Percentiles rank a stretch among this genome's conserved stretches.
These are phyloP conservation scores for Engraulis encrasicolus DNA, from an alignment of 2,113 vertebrate species.

Conservation along the genomic window DNA sequence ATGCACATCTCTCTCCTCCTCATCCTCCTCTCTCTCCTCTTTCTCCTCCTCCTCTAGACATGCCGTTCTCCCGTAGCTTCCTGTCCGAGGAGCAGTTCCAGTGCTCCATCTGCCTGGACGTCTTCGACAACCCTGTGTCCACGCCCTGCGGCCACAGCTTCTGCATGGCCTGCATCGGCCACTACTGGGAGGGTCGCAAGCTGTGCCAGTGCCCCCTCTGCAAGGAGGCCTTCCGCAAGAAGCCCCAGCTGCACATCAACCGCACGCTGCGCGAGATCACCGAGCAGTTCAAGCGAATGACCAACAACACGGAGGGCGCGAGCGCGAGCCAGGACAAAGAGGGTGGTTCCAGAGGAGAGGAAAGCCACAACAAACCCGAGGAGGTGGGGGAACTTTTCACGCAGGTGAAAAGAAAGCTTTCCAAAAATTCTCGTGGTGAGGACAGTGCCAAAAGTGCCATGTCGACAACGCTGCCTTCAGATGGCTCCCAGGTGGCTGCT, in stretches of 20 bases:
- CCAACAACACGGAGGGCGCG: neutral
- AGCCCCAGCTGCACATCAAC: constrained; percentile 74
- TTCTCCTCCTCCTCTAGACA: neutral
- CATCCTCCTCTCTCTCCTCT: neutral
- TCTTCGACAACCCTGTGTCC: constrained; percentile 52
- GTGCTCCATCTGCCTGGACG: constrained; percentile 55
- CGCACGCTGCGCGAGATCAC: constrained; percentile 74
- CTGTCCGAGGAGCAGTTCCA: constrained; percentile 51
- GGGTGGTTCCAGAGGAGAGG: neutral
- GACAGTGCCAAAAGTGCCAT: neutral
- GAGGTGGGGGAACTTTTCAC: constrained; percentile 36
- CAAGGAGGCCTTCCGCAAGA: constrained; percentile 69
- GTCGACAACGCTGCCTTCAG: neutral
- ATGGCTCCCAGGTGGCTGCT: neutral
- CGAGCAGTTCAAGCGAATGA: constrained; percentile 68
- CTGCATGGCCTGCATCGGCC: constrained; percentile 50
- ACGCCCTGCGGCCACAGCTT: constrained; percentile 48
- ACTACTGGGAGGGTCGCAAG: constrained; percentile 50
- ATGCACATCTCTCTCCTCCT: neutral
- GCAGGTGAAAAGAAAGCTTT: constrained; percentile 53
- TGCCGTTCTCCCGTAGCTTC: constrained; percentile 40
- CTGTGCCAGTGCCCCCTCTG: constrained; percentile 73
- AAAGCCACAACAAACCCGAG: neutral
- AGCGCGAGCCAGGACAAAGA: neutral
- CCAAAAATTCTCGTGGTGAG: neutral